These are phyloP conservation scores for Glareola pratincola DNA, from an alignment of 2,113 vertebrate genomes.

Conservation along the genomic window DNA sequence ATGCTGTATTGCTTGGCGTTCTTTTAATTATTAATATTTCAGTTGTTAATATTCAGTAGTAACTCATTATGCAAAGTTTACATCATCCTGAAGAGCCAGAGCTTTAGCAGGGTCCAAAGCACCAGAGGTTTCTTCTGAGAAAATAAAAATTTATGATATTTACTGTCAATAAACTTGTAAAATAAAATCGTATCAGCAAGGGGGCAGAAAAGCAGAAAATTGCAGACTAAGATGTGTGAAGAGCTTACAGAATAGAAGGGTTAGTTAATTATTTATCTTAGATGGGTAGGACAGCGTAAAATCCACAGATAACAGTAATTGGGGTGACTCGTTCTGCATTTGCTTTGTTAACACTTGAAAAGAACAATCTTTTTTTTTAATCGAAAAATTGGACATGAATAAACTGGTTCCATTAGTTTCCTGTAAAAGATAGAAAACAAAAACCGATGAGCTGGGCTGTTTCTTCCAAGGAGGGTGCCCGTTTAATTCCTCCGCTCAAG, in stretches of 20 bases:
- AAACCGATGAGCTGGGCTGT: not conserved
- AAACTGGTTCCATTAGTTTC: conserved; percentile 54
- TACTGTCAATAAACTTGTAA: conserved; percentile 48
- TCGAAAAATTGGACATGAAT: conserved; percentile 44
- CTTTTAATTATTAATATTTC: conserved; percentile 19
- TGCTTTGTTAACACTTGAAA: conserved; percentile 55
- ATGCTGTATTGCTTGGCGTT: not conserved
- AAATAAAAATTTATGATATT: conserved; percentile 40
- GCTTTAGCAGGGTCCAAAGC: not conserved
- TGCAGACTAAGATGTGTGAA: conserved; percentile 55
- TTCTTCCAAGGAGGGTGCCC: not conserved
- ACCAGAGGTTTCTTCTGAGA: conserved; percentile 4
- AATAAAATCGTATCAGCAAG: conserved; percentile 51
- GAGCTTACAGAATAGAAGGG: conserved; percentile 14
- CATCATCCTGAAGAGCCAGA: not conserved
- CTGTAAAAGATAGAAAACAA: not conserved
- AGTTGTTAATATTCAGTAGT: conserved; percentile 26
- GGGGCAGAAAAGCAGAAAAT: conserved; percentile 60
- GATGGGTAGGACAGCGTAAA: conserved; percentile 16
- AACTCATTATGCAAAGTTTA: not conserved
- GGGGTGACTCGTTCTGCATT: not conserved
- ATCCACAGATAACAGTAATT: conserved; percentile 47
- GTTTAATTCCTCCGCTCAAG: not conserved
- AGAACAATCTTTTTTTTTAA: conserved; percentile 26
- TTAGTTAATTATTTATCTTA: conserved; percentile 55